Percentiles rank a stretch among this genome's conserved stretches.
phyloP scores from a whole-genome alignment of 2,113 vertebrate genomes.

The Colinus virginianus region DNA sequence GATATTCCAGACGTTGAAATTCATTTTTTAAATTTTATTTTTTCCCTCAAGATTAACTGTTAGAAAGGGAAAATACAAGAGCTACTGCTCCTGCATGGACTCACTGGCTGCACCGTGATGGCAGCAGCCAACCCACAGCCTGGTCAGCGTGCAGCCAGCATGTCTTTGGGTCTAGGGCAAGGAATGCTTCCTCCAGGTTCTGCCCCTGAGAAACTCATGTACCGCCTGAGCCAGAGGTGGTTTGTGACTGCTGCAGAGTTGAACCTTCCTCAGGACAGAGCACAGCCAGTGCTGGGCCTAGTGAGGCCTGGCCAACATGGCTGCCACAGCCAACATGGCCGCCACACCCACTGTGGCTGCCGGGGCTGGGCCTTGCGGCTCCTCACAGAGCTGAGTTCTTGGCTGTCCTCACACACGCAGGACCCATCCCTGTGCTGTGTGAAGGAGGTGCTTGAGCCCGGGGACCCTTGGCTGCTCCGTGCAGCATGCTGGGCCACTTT shows the following conservation, averaged over 20 bases:
- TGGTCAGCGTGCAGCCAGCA: not conserved
- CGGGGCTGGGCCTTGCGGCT: not conserved
- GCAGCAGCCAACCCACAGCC: not conserved
- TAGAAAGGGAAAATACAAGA: constrained; percentile 30
- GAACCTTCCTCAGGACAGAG: fast-evolving
- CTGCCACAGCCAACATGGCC: not conserved
- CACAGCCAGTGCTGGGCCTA: not conserved
- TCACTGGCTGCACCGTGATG: not conserved
- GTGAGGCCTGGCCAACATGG: not conserved
- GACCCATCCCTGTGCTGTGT: too few relatives aligned
- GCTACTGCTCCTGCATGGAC: not conserved
- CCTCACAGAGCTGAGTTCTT: not conserved
- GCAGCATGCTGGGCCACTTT: fast-evolving
- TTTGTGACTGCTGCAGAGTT: not conserved
- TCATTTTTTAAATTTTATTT: constrained; percentile 77
- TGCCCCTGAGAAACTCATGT: not conserved
- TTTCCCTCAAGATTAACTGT: not conserved
- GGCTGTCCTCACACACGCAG: too few relatives aligned
- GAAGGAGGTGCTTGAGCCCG: not conserved
- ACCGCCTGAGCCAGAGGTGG: not conserved
- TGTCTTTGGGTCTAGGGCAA: not conserved
- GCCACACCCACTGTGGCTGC: not conserved
- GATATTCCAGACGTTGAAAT: constrained; percentile 86
- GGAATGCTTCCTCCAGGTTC: not conserved
- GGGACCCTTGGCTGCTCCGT: fast-evolving